Base-by-base conservation (phyloP, 2,113 vertebrate species). In the Patagioenas fasciata region DNA sequence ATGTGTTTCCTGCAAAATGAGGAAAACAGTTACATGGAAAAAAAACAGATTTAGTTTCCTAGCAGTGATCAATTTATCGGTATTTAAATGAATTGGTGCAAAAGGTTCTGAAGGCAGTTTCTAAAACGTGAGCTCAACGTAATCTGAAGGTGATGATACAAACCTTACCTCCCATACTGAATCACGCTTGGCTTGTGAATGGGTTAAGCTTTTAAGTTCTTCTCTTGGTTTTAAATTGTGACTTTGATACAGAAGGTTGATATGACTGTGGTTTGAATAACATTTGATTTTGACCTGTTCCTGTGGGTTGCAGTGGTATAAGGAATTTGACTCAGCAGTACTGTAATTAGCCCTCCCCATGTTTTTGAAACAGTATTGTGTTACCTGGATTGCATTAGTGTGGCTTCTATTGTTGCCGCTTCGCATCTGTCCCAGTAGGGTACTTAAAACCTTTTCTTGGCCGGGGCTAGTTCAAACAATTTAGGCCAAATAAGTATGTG, bases 371-470 rank as follows among this genome's bases (percentile, higher is more conserved):
- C 95, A 97, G 98, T 97, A 98, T 98, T 98, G 97, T 97, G 98
- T 98, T 98, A 98, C 98, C 98, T 98, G 98, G 97, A 97, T 98
- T 97, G 97, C 97, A 98, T 98, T 98, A 98, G 98, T 97, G 97
- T 96, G 97, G 95, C 97, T 98, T 98, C 98, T 98, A 97, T 98
- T 98, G 98, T 98, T 97, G 97, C 98, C 97, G 98, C 97, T 97
- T 97, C 95, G 97, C 97, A 97, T 98, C 98, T 98, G 97, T 98
- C 98, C 98, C 98, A 97, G 97, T 97, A 98, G 98, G 97, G 97
- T 98, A 98, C 97, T 98, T 98, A 98, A 98, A 98, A 98, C 98
- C 97, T 97, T 97, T 96, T 97, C 96, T 98, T 97, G 98, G 97
- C 97, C 47, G 58, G 95, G 95, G 93, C 95, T 96, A 97, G 96